Base-by-base conservation (phyloP, 2,113 vertebrate genomes). In the Poicephalus meyeri region DNA sequence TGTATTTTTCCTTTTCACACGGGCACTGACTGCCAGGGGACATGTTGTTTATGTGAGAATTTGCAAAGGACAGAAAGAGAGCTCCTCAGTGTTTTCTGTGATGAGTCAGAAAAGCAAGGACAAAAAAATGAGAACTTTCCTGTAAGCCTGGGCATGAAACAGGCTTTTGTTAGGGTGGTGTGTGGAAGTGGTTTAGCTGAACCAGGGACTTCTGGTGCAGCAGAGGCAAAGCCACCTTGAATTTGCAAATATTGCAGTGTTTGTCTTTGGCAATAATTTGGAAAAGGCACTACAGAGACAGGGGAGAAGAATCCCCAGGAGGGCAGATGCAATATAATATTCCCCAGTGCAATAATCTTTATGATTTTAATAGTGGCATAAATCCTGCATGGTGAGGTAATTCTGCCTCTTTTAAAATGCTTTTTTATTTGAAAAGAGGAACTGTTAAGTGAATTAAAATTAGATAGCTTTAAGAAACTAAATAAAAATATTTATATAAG, bases 211-310 rank as follows among this genome's bases (percentile, higher is more conserved):
- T 80, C 64, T 66, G 64, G 26, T 70, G 50, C 46, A 58, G 28
- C 28, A 80, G 55, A 92, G 50, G 46, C 50, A 73, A 49, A 94
- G 53, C 50, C 77, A 79, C 49, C 29, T 78, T 18, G 39, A 55
- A 92, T 79, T 26, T 87, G 33, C 46, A 86, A 95, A 87, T 89
- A 79, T 20, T 89, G 29, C 61, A 87, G 39, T 89, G 70, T 89
- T 91, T 95, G 50, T 88, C 83, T 94, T 86, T 50, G 81, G 78
- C 70, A 93, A 53, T 89, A 91, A 79, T 63, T 81, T 76, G 56
- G 47, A 87, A 80, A 86, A 91, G 46, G 60, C 77, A 66, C 23
- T 66, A 50, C 64, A 84, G 70, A 93, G 39, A 26, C 65, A 85
- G 70, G 47, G 39, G 94, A 79, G 21, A 76, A 79, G 39, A 91